Evolutionary conservation across 2,888 invertebrate species (phyloP).

Genomic region (Steinernema carpocapsae): DNA sequence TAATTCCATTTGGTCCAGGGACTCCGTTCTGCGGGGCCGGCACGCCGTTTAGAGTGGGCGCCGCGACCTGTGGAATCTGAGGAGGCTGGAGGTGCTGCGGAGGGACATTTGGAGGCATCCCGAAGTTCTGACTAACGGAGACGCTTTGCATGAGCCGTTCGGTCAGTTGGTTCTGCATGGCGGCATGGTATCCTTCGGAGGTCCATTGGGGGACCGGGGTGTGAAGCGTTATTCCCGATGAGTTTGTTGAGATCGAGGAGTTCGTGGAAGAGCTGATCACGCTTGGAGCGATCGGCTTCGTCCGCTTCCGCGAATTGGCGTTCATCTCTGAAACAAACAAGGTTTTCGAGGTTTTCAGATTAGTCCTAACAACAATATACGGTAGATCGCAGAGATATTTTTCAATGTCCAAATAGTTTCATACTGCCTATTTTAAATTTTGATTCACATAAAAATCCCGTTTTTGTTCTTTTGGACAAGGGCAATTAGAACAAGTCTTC

Average conservation of each 20-base stretch:
- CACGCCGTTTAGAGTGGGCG: not conserved
- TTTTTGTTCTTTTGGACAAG: not conserved
- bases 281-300: slow-evolving; percentile 13
- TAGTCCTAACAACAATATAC: too few species aligned
- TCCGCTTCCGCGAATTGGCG: slow-evolving; percentile 6
- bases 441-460: too few species aligned
- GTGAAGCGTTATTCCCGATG: slow-evolving; percentile 16
- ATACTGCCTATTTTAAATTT: too few species aligned
- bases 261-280: slow-evolving; percentile 24
- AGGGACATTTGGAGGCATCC: not conserved
- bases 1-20: not conserved
- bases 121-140: slow-evolving; percentile 4
- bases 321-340: slow-evolving; percentile 16
- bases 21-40: not conserved
- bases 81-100: not conserved
- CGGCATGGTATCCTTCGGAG: not conserved
- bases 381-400: too few species aligned
- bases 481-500: not conserved
- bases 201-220: slow-evolving; percentile 23
- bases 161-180: not conserved
- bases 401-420: too few species aligned
- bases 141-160: slow-evolving; percentile 32
- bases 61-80: not conserved
- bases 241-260: slow-evolving; percentile 17
- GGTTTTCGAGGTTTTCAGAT: not conserved